These are phyloP conservation scores for Liposcelis brunnea DNA, from an alignment of 2,888 invertebrate species.

Conservation along the genomic window DNA sequence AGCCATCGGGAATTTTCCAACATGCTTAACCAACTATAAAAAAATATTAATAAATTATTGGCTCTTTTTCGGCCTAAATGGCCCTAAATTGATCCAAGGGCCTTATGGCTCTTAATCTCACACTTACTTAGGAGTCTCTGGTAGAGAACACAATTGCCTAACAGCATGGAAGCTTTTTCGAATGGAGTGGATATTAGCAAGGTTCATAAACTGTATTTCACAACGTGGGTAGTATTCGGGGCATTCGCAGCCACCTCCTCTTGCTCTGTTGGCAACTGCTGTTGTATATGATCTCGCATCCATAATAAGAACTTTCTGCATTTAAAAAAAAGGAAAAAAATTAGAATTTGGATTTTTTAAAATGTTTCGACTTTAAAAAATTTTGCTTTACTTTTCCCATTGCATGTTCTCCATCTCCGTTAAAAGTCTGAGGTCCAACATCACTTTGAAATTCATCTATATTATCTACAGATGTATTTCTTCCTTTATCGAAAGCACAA, in stretches of 20 bases:
- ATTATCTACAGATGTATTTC: neutral
- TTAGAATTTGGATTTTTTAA: too few relatives aligned
- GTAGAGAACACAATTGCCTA: conserved; percentile 57
- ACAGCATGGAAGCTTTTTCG: conserved; percentile 82
- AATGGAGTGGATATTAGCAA: conserved; percentile 94
- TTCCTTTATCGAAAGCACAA: conserved; percentile 44
- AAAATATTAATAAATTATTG: too few relatives aligned
- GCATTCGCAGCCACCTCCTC: conserved; percentile 94
- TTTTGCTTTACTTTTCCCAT: neutral
- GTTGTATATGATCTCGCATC: conserved; percentile 94
- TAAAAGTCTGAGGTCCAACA: neutral
- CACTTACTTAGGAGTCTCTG: conserved; percentile 57
- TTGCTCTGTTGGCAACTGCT: conserved; percentile 88
- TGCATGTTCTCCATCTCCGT: neutral
- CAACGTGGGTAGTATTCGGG: conserved; percentile 88
- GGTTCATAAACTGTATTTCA: conserved; percentile 92
- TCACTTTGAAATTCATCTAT: too few relatives aligned
- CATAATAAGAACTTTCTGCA: conserved; percentile 67
- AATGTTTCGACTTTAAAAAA: too few relatives aligned
- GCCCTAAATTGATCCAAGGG: conserved; percentile 1
- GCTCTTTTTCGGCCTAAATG: too few relatives aligned
- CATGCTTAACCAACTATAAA: conserved; percentile 78
- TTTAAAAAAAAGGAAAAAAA: conserved; percentile 15
- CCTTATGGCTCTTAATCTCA: neutral
- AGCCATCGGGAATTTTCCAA: conserved; percentile 86